A percentile compares a stretch with the other conserved stretches of the same genome.
phyloP scores from a whole-genome alignment of 2,113 vertebrate genomes.

The Chloropsis hardwickii region DNA sequence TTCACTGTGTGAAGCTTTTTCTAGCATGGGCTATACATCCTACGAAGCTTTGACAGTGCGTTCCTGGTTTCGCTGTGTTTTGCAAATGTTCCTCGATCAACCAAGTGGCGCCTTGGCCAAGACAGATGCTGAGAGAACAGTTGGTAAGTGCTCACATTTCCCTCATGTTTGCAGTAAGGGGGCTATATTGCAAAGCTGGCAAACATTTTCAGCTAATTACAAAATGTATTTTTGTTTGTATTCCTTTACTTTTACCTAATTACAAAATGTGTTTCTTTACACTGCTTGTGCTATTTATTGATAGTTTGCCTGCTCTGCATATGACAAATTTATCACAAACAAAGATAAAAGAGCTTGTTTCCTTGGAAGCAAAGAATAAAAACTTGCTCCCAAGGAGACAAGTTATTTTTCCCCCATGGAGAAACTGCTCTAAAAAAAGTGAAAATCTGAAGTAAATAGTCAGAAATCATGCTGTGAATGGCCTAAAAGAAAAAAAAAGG shows the following conservation, averaged over 20 bases:
- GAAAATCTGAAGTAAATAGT: conserved; percentile 60
- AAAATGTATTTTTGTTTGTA: conserved; percentile 58
- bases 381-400: conserved; percentile 59
- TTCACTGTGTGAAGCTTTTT: conserved; percentile 76
- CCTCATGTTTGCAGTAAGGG: conserved; percentile 13
- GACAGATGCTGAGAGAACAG: conserved; percentile 59
- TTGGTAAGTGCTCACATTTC: conserved; percentile 67
- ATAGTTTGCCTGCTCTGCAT: conserved; percentile 44
- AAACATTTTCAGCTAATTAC: conserved; percentile 48
- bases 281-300: conserved; percentile 46
- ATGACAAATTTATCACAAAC: conserved; percentile 54
- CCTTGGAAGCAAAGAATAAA: conserved; percentile 64
- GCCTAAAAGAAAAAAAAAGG: not conserved
- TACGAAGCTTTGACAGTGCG: conserved; percentile 86
- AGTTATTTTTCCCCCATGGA: conserved; percentile 57
- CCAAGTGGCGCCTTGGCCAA: conserved; percentile 61
- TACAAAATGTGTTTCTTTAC: conserved; percentile 49
- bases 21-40: conserved; percentile 66
- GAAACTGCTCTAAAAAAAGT: conserved; percentile 50
- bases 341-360: conserved; percentile 69
- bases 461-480: conserved; percentile 45
- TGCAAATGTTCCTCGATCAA: conserved; percentile 89
- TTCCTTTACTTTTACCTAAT: conserved; percentile 59
- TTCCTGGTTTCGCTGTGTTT: conserved; percentile 90
- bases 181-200: conserved; percentile 38